Evolutionary conservation across 2,888 invertebrate species (phyloP).

Genomic region (Tetranychus piercei): DNA sequence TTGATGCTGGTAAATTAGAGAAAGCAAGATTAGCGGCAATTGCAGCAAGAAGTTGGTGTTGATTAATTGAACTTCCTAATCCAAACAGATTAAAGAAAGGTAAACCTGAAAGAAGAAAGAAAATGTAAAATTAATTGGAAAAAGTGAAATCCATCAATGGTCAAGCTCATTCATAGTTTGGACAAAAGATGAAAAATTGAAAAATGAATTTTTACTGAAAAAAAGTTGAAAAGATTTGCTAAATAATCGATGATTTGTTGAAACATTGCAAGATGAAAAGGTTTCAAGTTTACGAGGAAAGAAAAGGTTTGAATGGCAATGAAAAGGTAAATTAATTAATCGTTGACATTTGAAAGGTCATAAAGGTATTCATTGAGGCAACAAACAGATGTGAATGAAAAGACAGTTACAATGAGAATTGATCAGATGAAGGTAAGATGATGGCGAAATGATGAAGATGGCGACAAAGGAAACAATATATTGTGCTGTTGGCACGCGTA

Average conservation of each 20-base stretch:
- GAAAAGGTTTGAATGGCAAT: neutral
- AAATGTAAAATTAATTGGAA: neutral
- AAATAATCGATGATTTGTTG: neutral
- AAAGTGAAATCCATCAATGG: neutral
- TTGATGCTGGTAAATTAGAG: neutral
- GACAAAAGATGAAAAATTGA: neutral
- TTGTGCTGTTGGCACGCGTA: no score
- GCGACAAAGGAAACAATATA: no score
- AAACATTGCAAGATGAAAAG: neutral
- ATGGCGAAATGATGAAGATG: neutral
- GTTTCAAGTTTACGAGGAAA: neutral
- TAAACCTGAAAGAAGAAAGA: neutral
- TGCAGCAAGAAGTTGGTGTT: neutral
- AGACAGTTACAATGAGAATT: neutral
- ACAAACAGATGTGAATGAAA: neutral
- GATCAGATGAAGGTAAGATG: neutral
- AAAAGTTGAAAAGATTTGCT: neutral
- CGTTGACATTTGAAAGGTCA: neutral
- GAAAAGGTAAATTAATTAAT: neutral
- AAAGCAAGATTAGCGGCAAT: neutral
- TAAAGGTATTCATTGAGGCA: neutral
- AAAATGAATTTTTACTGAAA: neutral
- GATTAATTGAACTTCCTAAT: neutral
- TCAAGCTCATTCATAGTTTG: no score
- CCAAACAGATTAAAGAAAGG: slow-evolving; percentile 1